phyloP scores from a whole-genome alignment of 2,113 vertebrate genomes.

The Mastomys coucha region DNA sequence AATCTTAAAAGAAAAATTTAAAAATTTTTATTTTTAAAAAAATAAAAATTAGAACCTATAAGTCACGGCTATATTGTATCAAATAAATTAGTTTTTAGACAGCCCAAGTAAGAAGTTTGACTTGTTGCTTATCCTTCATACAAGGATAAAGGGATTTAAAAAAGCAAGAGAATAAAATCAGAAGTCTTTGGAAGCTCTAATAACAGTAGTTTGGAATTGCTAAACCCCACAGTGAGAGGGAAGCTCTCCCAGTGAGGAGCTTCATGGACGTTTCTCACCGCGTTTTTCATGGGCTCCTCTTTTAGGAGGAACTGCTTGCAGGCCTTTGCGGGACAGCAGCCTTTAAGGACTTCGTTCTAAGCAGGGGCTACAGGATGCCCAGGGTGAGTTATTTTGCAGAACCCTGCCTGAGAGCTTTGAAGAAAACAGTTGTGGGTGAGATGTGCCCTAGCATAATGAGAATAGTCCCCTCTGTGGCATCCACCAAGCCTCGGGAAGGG shows the following conservation, averaged over 20 bases:
- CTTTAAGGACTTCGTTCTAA: slow-evolving; percentile 85
- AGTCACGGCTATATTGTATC: background rate
- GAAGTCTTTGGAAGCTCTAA: background rate
- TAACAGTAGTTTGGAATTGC: no score
- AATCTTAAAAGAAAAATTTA: no score
- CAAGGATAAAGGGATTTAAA: background rate
- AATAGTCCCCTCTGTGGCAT: background rate
- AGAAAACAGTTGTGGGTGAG: background rate
- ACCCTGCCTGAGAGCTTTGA: background rate
- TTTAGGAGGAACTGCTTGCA: slow-evolving; percentile 79
- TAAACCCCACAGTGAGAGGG: no score
- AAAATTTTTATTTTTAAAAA: background rate
- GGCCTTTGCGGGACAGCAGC: slow-evolving; percentile 77
- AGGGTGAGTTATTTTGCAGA: slow-evolving; percentile 57
- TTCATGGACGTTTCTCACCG: background rate
- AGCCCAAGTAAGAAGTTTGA: background rate
- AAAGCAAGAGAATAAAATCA: background rate
- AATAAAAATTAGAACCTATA: background rate
- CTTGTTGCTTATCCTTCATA: background rate
- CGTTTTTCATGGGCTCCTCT: background rate
- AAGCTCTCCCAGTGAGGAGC: no score
- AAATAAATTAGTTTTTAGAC: background rate
- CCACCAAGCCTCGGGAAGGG: background rate
- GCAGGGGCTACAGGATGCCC: slow-evolving; percentile 79
- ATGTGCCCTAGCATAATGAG: background rate